phyloP scores from a whole-genome alignment of 2,113 vertebrate genomes.

The Zosterops hypoxanthus region DNA sequence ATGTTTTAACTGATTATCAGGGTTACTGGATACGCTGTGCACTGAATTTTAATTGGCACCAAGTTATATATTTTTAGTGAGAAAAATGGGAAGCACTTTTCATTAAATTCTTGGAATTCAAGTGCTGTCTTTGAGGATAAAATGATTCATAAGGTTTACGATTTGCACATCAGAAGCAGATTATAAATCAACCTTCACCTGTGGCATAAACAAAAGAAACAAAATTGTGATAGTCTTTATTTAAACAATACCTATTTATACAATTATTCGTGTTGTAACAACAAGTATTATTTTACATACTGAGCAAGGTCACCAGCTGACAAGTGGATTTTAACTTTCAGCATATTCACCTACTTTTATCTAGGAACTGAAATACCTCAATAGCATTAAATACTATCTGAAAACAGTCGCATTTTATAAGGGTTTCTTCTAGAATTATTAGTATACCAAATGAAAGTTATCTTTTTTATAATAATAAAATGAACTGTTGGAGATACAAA shows the following conservation, averaged over 20 bases:
- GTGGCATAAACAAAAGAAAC: slow-evolving; percentile 48
- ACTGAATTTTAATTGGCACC: slow-evolving; percentile 70
- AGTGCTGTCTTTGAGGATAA: slow-evolving; percentile 42
- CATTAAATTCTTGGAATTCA: slow-evolving; percentile 42
- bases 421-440: slow-evolving; percentile 51
- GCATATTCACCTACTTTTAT: slow-evolving; percentile 41
- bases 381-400: slow-evolving; percentile 26
- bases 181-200: slow-evolving; percentile 59
- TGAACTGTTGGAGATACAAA: slow-evolving; percentile 40
- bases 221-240: slow-evolving; percentile 50
- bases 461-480: slow-evolving; percentile 41
- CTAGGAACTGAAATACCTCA: slow-evolving; percentile 44
- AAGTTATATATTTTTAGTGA: slow-evolving; percentile 62
- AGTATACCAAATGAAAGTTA: slow-evolving; percentile 43
- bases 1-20: slow-evolving; percentile 75
- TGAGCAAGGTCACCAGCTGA: slow-evolving; percentile 27
- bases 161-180: slow-evolving; percentile 47
- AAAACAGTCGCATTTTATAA: slow-evolving; percentile 37
- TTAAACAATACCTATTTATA: not conserved
- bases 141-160: slow-evolving; percentile 61
- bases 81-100: slow-evolving; percentile 55
- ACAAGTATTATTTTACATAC: slow-evolving; percentile 51
- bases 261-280: slow-evolving; percentile 53
- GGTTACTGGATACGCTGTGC: slow-evolving; percentile 66
- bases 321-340: slow-evolving; percentile 62